Evolutionary conservation across 2,113 vertebrate species (phyloP).

Genomic region (Pomatostomus ruficeps): DNA sequence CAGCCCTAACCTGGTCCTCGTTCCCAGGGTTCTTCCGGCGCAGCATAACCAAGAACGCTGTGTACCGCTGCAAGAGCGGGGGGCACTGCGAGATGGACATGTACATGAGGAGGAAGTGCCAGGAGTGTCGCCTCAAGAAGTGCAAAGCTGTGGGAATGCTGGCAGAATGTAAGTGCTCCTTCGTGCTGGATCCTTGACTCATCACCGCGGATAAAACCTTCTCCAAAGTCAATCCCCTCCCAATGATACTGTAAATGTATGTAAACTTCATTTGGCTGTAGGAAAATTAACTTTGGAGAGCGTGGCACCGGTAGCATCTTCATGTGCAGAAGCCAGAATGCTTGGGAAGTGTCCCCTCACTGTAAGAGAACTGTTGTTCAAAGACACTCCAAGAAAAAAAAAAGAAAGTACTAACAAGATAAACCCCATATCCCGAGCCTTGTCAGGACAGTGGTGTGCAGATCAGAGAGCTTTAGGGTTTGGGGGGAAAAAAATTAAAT

Average conservation of each 20-base stretch:
- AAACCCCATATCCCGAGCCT: not conserved
- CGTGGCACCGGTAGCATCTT: not conserved
- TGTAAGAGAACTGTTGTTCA: not conserved
- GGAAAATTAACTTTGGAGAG: not conserved
- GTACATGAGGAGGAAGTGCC: constrained; percentile 96
- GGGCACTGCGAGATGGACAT: constrained; percentile 95
- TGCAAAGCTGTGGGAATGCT: constrained; percentile 92
- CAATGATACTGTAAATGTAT: fast-evolving
- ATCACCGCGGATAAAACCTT: not conserved
- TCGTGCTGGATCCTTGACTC: not conserved
- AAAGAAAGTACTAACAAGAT: not conserved
- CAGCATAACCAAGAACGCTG: constrained; percentile 91
- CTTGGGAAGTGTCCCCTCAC: not conserved
- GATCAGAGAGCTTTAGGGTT: not conserved
- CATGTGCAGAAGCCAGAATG: not conserved
- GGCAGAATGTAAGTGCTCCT: constrained; percentile 84
- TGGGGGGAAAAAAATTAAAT: not conserved
- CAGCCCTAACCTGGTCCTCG: not conserved
- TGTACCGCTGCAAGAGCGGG: constrained; percentile 90
- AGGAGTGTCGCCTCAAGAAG: constrained; percentile 91
- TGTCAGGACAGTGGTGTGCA: not conserved
- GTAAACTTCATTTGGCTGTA: not conserved
- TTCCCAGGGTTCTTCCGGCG: constrained; percentile 85
- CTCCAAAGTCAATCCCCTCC: not conserved
- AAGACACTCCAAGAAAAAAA: not conserved